Evolutionary conservation across 2,888 invertebrate species (phyloP).

Genomic region (Tryphoninae sp.): DNA sequence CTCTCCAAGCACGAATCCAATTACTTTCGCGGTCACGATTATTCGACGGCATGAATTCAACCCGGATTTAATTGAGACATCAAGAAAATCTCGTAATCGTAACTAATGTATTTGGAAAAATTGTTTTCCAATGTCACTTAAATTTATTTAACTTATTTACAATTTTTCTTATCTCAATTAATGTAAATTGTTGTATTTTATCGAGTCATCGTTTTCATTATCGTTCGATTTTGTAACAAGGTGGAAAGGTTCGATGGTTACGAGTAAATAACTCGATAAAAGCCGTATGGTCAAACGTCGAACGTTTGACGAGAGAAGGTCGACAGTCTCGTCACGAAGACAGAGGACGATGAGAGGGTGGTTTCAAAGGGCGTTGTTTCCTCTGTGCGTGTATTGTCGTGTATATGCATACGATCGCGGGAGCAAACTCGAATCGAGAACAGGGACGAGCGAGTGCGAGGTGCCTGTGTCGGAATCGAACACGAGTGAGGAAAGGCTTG

Average conservation of each 20-base stretch:
- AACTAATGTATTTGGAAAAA: not conserved
- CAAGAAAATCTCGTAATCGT: not conserved
- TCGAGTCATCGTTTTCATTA: not conserved
- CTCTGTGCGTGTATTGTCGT: not conserved
- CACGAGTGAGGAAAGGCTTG: constrained; percentile 54
- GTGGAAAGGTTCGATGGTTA: not conserved
- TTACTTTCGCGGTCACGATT: constrained; percentile 45
- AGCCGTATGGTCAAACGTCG: constrained; percentile 58
- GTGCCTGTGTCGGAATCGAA: constrained; percentile 56
- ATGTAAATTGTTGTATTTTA: not conserved
- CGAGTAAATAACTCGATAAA: not conserved
- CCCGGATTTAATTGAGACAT: constrained; percentile 35
- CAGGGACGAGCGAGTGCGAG: constrained; percentile 52
- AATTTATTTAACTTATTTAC: no score
- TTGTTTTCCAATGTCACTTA: not conserved
- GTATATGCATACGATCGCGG: not conserved
- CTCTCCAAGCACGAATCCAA: constrained; percentile 46
- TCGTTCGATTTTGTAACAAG: not conserved
- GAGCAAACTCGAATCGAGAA: constrained; percentile 54
- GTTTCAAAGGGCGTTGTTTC: constrained; percentile 24
- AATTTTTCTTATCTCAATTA: no score
- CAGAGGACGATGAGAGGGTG: constrained; percentile 34
- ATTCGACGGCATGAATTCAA: constrained; percentile 38
- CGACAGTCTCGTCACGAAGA: constrained; percentile 40
- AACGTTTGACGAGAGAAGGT: constrained; percentile 39